Conservation (phyloP, 2,797 vertebrate species). For the Artibeus lituratus region DNA sequence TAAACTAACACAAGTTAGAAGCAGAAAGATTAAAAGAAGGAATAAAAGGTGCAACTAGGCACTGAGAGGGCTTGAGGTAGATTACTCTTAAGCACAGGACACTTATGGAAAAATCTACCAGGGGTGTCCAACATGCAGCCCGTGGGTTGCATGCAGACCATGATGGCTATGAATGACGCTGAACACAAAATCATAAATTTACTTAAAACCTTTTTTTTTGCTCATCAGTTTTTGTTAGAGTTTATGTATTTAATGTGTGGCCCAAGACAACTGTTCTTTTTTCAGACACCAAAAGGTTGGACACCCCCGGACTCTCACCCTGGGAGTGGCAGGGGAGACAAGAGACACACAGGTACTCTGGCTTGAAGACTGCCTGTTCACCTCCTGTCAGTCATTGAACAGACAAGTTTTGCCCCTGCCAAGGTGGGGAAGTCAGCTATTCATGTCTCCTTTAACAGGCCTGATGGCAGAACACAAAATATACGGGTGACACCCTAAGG, state of each 20-base stretch:
- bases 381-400: not conserved
- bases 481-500: not conserved
- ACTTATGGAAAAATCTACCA: not conserved
- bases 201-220: too few species aligned
- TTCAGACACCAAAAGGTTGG: too few species aligned
- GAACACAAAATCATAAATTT: too few species aligned
- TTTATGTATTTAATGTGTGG: too few species aligned
- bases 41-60: not conserved
- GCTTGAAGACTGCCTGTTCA: not conserved
- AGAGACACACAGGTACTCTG: fast-evolving
- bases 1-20: not conserved
- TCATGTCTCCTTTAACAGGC: not conserved
- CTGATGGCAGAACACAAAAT: not conserved
- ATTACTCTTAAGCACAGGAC: too few species aligned
- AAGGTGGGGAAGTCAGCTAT: not conserved
- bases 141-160: too few species aligned
- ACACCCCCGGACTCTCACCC: not conserved
- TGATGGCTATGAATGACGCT: too few species aligned
- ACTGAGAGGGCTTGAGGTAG: not conserved
- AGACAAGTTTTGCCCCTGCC: not conserved
- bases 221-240: too few species aligned
- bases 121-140: too few species aligned
- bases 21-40: not conserved
- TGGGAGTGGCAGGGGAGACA: not conserved
- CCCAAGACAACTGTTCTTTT: too few species aligned